Evolutionary conservation across 2,113 vertebrate genomes (phyloP), one percentile per base, ranked within the genome.

Genomic region (Phylloscopus trochilus): DNA sequence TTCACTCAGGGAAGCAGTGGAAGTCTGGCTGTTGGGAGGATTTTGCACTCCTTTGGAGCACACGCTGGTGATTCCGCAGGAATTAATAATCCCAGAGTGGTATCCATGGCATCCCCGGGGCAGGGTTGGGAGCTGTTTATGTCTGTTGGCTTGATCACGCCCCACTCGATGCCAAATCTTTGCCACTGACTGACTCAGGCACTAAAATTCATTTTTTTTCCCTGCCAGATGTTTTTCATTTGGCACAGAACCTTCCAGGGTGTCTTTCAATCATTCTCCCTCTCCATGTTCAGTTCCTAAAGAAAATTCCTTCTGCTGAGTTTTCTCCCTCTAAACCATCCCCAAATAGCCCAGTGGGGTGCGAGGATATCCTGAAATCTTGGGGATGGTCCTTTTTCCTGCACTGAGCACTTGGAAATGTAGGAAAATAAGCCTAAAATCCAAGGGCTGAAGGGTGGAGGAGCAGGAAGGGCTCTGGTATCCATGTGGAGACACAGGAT

Each of bases 361-460:
- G 13, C 1, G 3, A 3, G 22, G 56, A 62, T 66, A 18, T 10
- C 35, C 74, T 19, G 41, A 15, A 39, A 6, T 44, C 41, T 59
- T 49, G 39, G 24, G 11, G 7, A 20, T 20, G 30, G 28, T 15
- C 56, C 6, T 56, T 12, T 10, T 15, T 30, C 68, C 28, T 19
- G 13, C 3, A 0, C 9, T 24, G 10, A 53, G n/a, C 20, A 2
- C 10, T 15, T 11, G 1, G 3, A 47, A 47, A n/a, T 17, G 24
- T 7, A 15, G 37, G 58, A 64, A 55, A 70, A 76, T 3, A 39
- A 64, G 53, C 18, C 24, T 7, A 28, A 89, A 87, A 72, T 64
- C 7, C 76, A 49, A 19, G 52, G 69, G 21, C 9, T 22, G 12
- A 6, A 7, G 9, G 15, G 15, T 8, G 47, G n/a, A 62, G 84